Conservation (phyloP, 37 sponge, comb jelly and placozoan species). For the Cladorhizidae sp. region DNA sequence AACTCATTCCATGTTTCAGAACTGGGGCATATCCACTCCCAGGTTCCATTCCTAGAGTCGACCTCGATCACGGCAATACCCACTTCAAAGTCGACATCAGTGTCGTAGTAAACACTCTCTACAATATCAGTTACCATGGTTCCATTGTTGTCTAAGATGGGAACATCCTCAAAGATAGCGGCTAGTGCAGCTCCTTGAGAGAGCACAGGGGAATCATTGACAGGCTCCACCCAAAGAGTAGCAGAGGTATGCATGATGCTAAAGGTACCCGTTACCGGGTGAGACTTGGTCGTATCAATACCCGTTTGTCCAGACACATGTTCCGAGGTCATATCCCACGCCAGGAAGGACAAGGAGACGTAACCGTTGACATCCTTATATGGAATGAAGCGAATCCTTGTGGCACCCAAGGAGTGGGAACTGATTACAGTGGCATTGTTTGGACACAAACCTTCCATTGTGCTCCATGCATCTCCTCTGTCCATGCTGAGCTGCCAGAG, state of each 20-base stretch:
- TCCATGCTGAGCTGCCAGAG: constrained; percentile 74
- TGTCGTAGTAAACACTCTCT: constrained; percentile 53
- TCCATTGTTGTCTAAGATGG: constrained; percentile 68
- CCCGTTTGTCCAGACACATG: constrained; percentile 43
- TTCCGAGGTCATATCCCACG: constrained; percentile 89
- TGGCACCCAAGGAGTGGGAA: constrained; percentile 34
- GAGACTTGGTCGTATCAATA: constrained; percentile 31
- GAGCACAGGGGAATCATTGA: constrained; percentile 86
- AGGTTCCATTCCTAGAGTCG: constrained; percentile 74
- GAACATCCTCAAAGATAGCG: constrained; percentile 63
- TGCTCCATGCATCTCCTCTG: constrained; percentile 69
- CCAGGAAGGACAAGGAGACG: constrained; percentile 59
- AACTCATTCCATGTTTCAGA: constrained; percentile 56
- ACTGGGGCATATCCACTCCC: constrained; percentile 82
- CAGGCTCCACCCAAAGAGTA: constrained; percentile 67
- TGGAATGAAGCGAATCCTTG: constrained; percentile 78
- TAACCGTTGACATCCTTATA: constrained; percentile 74
- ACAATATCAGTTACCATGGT: constrained; percentile 78
- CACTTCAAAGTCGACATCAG: constrained; percentile 54
- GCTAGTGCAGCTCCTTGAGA: constrained; percentile 20
- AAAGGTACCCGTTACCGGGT: constrained; percentile 74
- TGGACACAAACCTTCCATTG: constrained; percentile 37
- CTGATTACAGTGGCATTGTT: constrained; percentile 69
- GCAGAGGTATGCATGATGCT: constrained; percentile 60
- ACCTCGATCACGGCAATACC: constrained; percentile 88